Evolutionary conservation across 2,888 invertebrate species (phyloP).

Genomic region (Leucophenga montana): DNA sequence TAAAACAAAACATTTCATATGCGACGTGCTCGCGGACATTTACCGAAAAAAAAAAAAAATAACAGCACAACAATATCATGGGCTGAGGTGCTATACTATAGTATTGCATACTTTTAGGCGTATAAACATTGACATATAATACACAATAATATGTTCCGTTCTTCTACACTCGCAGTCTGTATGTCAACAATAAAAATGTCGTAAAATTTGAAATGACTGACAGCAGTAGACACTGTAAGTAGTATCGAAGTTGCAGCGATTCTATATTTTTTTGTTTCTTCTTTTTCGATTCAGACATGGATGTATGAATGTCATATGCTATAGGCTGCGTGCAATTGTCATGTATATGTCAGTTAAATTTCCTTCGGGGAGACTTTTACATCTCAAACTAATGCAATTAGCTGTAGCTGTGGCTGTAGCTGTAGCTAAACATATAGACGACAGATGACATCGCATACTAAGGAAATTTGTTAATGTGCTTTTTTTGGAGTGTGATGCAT

Average conservation of each 20-base stretch:
- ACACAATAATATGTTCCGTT: background rate
- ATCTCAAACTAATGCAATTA: slow-evolving; percentile 24
- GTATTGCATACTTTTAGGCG: slow-evolving; percentile 1
- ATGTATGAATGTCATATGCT: background rate
- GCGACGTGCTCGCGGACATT: slow-evolving; percentile 10
- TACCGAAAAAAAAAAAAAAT: slow-evolving; percentile 2
- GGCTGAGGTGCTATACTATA: background rate
- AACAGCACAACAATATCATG: background rate
- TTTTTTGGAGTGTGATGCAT: background rate
- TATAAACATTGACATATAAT: background rate
- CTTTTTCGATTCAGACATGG: too few relatives aligned
- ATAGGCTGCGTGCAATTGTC: slow-evolving; percentile 13
- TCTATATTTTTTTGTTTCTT: background rate
- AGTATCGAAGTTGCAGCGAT: background rate
- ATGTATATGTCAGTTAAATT: background rate
- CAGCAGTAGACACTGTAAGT: background rate
- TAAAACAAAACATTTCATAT: slow-evolving; percentile 22
- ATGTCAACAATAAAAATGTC: slow-evolving; percentile 59
- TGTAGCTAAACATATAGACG: background rate
- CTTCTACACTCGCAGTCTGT: background rate
- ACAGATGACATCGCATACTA: background rate
- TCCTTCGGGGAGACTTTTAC: background rate
- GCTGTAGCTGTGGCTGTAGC: background rate
- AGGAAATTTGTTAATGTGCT: slow-evolving; percentile 18
- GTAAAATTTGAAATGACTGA: slow-evolving; percentile 61